Evolutionary conservation across 2,113 vertebrate genomes (phyloP).

Genomic region (Ameiurus melas): DNA sequence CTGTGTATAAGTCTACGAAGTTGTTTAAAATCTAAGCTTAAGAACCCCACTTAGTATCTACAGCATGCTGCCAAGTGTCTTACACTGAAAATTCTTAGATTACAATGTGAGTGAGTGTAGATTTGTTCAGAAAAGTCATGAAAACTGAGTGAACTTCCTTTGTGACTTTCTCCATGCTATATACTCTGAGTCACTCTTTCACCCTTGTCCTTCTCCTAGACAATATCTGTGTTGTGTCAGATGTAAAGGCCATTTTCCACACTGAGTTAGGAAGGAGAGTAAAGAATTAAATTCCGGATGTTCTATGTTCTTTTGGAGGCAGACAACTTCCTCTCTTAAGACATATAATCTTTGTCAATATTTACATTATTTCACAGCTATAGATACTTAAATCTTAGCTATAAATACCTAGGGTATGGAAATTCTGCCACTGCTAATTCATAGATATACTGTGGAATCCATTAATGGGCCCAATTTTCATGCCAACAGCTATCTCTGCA

Average conservation of each 20-base stretch:
- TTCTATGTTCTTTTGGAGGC: constrained; percentile 48
- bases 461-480: constrained; percentile 14
- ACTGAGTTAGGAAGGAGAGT: constrained; percentile 50
- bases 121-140: constrained; percentile 1
- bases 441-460: background rate
- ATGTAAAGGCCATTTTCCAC: constrained; percentile 63
- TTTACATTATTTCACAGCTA: background rate
- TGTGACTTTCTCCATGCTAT: constrained; percentile 59
- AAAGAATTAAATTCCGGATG: constrained; percentile 55
- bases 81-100: constrained; percentile 20
- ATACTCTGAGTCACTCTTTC: constrained; percentile 65
- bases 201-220: constrained; percentile 57
- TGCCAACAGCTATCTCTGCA: constrained; percentile 17
- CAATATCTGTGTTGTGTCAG: constrained; percentile 69
- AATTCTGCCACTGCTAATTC: background rate
- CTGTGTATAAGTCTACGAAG: background rate
- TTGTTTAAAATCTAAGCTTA: constrained; percentile 20
- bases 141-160: constrained; percentile 29
- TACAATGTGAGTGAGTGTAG: constrained; percentile 12
- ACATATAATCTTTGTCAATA: constrained; percentile 28
- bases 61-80: background rate
- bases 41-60: background rate
- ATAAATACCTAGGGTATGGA: background rate
- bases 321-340: constrained; percentile 1
- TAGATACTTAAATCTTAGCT: background rate